Conservation (phyloP, 2,888 invertebrate species). For the Drosophila subquinaria region DNA sequence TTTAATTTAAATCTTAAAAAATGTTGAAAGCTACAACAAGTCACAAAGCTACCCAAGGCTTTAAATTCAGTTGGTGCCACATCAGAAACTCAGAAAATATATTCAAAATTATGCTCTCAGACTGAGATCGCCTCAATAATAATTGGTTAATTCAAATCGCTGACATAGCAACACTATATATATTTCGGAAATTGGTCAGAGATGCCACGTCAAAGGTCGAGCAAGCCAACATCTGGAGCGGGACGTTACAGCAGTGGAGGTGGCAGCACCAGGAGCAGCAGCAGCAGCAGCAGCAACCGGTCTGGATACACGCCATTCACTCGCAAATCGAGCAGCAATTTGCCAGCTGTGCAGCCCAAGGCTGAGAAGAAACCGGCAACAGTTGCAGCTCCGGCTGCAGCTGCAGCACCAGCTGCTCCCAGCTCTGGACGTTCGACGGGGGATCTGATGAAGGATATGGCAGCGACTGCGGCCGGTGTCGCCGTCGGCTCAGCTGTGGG, state of each 20-base stretch:
- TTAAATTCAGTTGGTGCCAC: conserved; percentile 19
- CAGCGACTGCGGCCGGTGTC: conserved; percentile 71
- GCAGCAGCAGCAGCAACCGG: conserved; percentile 11
- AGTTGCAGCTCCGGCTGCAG: conserved; percentile 4
- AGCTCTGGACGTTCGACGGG: conserved; percentile 52
- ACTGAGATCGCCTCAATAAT: conserved; percentile 20
- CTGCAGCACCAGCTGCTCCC: conserved; percentile 30
- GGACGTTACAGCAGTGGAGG: conserved; percentile 7
- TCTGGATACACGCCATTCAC: conserved; percentile 23
- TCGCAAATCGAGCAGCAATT: conserved; percentile 22
- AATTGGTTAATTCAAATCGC: conserved; percentile 20
- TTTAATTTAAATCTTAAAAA: no score
- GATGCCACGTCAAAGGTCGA: conserved; percentile 68
- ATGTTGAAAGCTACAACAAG: conserved; percentile 2
- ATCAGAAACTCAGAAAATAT: background rate
- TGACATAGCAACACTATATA: background rate
- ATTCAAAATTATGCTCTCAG: conserved; percentile 46
- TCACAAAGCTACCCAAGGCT: conserved; percentile 26
- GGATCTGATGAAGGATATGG: conserved; percentile 70
- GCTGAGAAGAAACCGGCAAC: conserved; percentile 45
- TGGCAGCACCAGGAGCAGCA: conserved; percentile 27
- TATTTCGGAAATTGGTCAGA: conserved; percentile 3
- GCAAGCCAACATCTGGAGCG: conserved; percentile 16
- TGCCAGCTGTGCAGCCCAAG: conserved; percentile 52
- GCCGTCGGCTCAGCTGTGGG: conserved; percentile 73